Percentiles rank a stretch among this genome's conserved stretches.
Conservation (phyloP, 2,888 invertebrate genomes). For the Caenorhabditis auriculariae region DNA sequence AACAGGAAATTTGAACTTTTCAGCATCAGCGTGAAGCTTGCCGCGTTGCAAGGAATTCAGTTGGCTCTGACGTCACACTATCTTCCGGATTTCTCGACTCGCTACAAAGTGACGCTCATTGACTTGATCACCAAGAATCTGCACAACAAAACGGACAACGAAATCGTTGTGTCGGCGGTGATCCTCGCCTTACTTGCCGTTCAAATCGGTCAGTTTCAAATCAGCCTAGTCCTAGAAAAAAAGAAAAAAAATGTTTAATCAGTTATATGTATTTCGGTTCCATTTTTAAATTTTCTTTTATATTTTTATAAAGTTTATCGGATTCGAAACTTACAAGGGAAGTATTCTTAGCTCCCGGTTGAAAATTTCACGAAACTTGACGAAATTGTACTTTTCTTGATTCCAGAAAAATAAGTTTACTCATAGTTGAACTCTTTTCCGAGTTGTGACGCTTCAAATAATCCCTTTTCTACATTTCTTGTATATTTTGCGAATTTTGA, state of each 20-base stretch:
- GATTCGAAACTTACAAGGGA: too few relatives aligned
- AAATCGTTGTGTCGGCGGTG: constrained; percentile 65
- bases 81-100: constrained; percentile 25
- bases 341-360: too few relatives aligned
- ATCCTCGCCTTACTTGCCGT: constrained; percentile 77
- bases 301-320: too few relatives aligned
- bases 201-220: constrained; percentile 75
- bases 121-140: constrained; percentile 26
- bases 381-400: not conserved
- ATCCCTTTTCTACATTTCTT: too few relatives aligned
- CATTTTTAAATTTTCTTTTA: too few relatives aligned
- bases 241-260: too few relatives aligned
- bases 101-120: constrained; percentile 24
- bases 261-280: too few relatives aligned
- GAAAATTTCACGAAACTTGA: too few relatives aligned
- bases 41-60: constrained; percentile 51
- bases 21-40: constrained; percentile 76
- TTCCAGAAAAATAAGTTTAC: not conserved
- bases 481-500: too few relatives aligned
- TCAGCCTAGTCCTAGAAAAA: too few relatives aligned
- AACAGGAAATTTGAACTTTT: constrained; percentile 19
- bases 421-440: not conserved
- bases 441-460: too few relatives aligned
- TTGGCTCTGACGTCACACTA: constrained; percentile 30
- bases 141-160: constrained; percentile 38